These are phyloP conservation scores for Pogoniulus pusillus DNA, from an alignment of 2,797 vertebrate species.

Conservation along the genomic window DNA sequence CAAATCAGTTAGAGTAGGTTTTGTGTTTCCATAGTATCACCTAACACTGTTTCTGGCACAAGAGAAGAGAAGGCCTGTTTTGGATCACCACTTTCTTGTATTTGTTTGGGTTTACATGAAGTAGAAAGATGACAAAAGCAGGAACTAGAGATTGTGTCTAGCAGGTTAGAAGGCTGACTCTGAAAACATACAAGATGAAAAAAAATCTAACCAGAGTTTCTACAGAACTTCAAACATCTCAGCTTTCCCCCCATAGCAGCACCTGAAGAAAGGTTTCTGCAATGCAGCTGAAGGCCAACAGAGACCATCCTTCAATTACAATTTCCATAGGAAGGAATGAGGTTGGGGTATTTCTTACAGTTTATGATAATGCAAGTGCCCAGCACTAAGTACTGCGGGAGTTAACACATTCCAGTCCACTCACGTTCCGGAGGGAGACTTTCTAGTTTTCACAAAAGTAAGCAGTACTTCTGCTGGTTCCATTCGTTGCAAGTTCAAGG, in stretches of 20 bases:
- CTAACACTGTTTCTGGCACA: not conserved
- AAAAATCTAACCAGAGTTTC: not conserved
- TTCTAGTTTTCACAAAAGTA: not conserved
- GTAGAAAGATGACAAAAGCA: not conserved
- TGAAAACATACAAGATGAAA: not conserved
- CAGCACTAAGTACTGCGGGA: not conserved
- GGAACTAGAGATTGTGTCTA: not conserved
- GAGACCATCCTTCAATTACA: not conserved
- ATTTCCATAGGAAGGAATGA: not conserved
- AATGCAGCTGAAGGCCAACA: not conserved
- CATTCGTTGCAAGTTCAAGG: not conserved
- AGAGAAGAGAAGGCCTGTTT: not conserved
- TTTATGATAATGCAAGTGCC: not conserved
- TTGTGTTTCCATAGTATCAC: not conserved
- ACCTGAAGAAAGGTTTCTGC: not conserved
- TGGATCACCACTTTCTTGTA: not conserved
- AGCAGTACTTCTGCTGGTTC: not conserved
- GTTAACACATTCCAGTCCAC: not conserved
- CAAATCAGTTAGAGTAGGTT: not conserved
- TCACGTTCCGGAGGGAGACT: not conserved
- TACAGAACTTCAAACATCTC: not conserved
- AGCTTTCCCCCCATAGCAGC: not conserved
- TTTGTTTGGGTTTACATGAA: not conserved
- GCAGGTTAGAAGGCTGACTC: not conserved
- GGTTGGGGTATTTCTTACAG: not conserved